Evolutionary conservation across 1,140 invertebrate species (phyloP).

Genomic region (Macrotrachela quadricornifera): DNA sequence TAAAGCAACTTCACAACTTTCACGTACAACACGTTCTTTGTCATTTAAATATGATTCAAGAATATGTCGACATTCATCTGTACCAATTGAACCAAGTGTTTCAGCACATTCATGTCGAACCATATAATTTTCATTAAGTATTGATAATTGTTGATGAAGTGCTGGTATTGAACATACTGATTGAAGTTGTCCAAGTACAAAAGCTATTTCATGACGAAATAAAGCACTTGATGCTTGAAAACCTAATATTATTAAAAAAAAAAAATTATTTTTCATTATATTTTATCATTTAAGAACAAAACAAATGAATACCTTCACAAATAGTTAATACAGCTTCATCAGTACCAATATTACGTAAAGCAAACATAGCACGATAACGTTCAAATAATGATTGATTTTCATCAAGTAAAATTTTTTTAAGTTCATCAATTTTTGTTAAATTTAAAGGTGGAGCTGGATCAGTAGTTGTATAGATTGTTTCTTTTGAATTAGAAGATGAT

Average conservation of each 20-base stretch:
- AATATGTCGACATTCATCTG: slow-evolving; percentile 54
- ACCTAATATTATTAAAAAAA: neutral
- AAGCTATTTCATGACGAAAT: slow-evolving; percentile 90
- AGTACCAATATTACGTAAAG: slow-evolving; percentile 60
- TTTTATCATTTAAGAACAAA: no score
- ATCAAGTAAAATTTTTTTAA: slow-evolving; percentile 33
- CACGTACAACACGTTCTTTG: slow-evolving; percentile 67
- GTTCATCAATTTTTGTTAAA: neutral
- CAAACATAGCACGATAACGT: slow-evolving; percentile 88
- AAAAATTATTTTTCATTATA: no score
- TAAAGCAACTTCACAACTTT: slow-evolving; percentile 84
- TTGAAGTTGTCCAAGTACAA: slow-evolving; percentile 88
- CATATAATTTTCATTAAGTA: slow-evolving; percentile 74
- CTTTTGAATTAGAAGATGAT: slow-evolving; percentile 36
- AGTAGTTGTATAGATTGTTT: slow-evolving; percentile 44
- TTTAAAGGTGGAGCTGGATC: slow-evolving; percentile 68
- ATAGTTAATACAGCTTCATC: slow-evolving; percentile 54
- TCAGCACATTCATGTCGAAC: slow-evolving; percentile 92
- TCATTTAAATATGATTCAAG: slow-evolving; percentile 27
- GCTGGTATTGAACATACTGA: slow-evolving; percentile 46
- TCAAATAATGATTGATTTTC: slow-evolving; percentile 45
- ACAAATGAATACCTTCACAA: slow-evolving; percentile 50
- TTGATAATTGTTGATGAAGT: slow-evolving; percentile 43
- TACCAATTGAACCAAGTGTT: slow-evolving; percentile 82
- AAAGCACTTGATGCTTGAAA: slow-evolving; percentile 48